A percentile compares a stretch with the other conserved stretches of the same genome.
These are phyloP conservation scores for Pristionchus arcanus DNA, from an alignment of 2,888 invertebrate species.

Conservation along the genomic window DNA sequence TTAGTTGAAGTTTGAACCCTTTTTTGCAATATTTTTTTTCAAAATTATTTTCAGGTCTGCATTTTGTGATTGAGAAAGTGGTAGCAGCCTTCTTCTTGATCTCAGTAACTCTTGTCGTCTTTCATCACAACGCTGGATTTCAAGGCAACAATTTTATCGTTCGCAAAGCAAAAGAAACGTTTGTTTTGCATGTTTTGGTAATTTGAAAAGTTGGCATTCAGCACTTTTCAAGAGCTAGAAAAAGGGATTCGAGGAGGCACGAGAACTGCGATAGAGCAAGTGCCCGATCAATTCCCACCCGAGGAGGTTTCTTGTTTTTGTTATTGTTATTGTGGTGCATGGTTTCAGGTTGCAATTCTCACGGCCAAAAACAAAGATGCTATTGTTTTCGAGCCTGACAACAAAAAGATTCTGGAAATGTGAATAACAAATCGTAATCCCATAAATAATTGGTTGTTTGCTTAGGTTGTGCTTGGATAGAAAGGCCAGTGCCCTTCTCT, in stretches of 20 bases:
- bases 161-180: background rate
- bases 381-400: conserved; percentile 23
- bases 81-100: background rate
- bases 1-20: background rate
- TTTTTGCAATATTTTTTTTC: no score
- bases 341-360: background rate
- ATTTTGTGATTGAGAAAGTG: background rate
- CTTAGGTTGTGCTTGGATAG: conserved; percentile 24
- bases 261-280: conserved; percentile 41
- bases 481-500: background rate
- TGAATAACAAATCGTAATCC: background rate
- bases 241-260: background rate
- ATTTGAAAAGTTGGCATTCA: background rate
- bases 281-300: conserved; percentile 13
- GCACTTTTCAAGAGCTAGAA: background rate
- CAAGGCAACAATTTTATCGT: conserved; percentile 42
- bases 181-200: background rate
- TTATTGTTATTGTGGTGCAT: background rate
- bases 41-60: background rate
- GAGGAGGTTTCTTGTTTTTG: background rate
- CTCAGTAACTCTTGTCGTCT: conserved; percentile 5
- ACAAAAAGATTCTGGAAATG: conserved; percentile 20
- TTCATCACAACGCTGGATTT: conserved; percentile 18
- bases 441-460: background rate
- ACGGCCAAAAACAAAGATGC: conserved; percentile 10